Evolutionary conservation across 2,797 vertebrate species (phyloP), one percentile per base, ranked within the genome.

Genomic region (Typhlichthys subterraneus): DNA sequence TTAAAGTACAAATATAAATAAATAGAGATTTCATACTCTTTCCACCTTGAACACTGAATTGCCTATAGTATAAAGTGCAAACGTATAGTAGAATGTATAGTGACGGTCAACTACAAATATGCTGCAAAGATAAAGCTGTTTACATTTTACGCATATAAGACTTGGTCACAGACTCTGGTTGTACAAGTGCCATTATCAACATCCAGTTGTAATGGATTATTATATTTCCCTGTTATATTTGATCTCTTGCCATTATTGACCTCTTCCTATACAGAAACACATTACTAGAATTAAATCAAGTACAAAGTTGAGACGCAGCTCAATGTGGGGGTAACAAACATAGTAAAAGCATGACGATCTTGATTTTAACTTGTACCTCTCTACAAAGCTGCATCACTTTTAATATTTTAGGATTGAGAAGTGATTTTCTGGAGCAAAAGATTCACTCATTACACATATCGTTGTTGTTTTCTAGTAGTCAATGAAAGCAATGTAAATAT

Each of bases 121-220:
- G 54, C 12, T 58, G 72, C 69, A 72, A 48, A 70, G 59, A 63
- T 59, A 23, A 64, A 80, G 59, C 72, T 66, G 86, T 91, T 91
- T 89, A 90, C 87, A 90, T 88, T 63, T 82, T 53, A 76, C 46
- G 72, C 76, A 84, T 49, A 77, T 75, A 81, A 61, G n/a, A 19
- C 45, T 31, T 17, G 73, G 63, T 71, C 69, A 76, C 75, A 69
- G 33, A 69, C 55, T 65, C 74, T 46, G 68, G 65, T 78, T 79
- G 45, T 67, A 17, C 42, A 85, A 88, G 86, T 88, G 87, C 85
- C 81, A 69, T 15, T 47, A 65, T 69, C 74, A 78, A 75, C 73
- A 63, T 75, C 72, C 68, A 72, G 85, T 85, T 85, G 74, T 87
- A 71, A 23, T 60, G 69, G 65, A 64, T 61, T 19, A 79, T 61